Conservation (phyloP, 2,113 vertebrate genomes). For the Gambusia affinis region DNA sequence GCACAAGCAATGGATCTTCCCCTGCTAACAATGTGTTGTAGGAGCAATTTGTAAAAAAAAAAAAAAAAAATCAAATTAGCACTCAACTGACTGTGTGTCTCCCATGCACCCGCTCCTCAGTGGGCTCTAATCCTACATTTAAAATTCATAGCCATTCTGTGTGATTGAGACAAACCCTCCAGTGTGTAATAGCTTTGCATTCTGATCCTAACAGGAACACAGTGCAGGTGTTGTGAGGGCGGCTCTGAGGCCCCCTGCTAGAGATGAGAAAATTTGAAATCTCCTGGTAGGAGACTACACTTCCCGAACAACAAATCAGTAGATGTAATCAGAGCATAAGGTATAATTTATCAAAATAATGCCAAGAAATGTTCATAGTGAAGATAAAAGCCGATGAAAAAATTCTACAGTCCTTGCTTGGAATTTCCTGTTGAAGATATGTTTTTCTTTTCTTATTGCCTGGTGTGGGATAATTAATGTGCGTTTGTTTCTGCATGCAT, state of each 20-base stretch:
- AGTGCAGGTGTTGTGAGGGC: conserved; percentile 60
- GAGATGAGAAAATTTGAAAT: conserved; percentile 59
- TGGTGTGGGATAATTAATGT: neutral
- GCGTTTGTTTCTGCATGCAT: neutral
- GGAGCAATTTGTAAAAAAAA: conserved; percentile 53
- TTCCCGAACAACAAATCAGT: conserved; percentile 37
- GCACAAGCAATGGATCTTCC: conserved; percentile 36
- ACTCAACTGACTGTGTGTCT: conserved; percentile 63
- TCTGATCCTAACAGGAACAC: conserved; percentile 71
- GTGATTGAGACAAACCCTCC: conserved; percentile 78
- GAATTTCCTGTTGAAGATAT: conserved; percentile 21
- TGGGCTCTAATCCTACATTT: conserved; percentile 76
- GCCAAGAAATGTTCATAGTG: conserved; percentile 11
- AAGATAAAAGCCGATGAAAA: conserved; percentile 28
- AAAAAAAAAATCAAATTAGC: conserved; percentile 69
- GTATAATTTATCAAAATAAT: conserved; percentile 33
- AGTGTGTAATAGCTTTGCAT: conserved; percentile 78
- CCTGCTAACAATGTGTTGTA: conserved; percentile 52
- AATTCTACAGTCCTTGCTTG: conserved; percentile 8
- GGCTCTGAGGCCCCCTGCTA: conserved; percentile 32
- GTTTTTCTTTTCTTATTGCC: conserved; percentile 2
- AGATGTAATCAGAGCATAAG: conserved; percentile 48
- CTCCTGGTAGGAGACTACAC: conserved; percentile 42
- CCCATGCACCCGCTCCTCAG: conserved; percentile 65
- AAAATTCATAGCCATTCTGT: conserved; percentile 79